Evolutionary conservation across 2,888 invertebrate genomes (phyloP).

Genomic region (Cephonodes hylas): DNA sequence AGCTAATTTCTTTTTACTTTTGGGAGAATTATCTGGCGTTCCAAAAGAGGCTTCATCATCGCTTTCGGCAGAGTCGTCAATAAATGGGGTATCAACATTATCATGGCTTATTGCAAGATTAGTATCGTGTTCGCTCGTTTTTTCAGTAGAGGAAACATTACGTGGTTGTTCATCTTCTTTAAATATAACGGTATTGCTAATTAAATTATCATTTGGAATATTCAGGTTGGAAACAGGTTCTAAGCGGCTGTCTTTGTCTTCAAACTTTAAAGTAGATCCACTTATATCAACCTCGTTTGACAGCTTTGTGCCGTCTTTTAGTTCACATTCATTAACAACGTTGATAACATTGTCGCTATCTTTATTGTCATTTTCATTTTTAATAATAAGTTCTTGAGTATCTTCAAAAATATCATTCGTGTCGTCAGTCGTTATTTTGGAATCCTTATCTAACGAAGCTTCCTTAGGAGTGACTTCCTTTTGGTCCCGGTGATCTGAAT

Average conservation of each 20-base stretch:
- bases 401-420: slow-evolving; percentile 17
- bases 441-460: slow-evolving; percentile 28
- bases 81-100: slow-evolving; percentile 6
- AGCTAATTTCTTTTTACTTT: slow-evolving; percentile 54
- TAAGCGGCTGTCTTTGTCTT: not conserved
- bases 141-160: slow-evolving; percentile 2
- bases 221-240: not conserved
- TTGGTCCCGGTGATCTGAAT: slow-evolving; percentile 54
- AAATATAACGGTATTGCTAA: not conserved
- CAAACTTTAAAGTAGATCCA: not conserved
- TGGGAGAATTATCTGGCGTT: slow-evolving; percentile 73
- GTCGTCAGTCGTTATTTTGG: slow-evolving; percentile 19
- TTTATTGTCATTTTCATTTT: slow-evolving; percentile 18
- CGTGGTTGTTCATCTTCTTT: not conserved
- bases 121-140: slow-evolving; percentile 12
- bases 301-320: not conserved
- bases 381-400: slow-evolving; percentile 16
- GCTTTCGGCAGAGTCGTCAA: slow-evolving; percentile 55
- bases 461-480: slow-evolving; percentile 35
- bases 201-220: not conserved
- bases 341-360: slow-evolving; percentile 18
- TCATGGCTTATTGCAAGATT: no score
- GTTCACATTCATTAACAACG: slow-evolving; percentile 11
- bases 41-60: slow-evolving; percentile 74
- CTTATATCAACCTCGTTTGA: not conserved